Conservation (phyloP, 2,888 invertebrate species). For the Archips crataeganus region DNA sequence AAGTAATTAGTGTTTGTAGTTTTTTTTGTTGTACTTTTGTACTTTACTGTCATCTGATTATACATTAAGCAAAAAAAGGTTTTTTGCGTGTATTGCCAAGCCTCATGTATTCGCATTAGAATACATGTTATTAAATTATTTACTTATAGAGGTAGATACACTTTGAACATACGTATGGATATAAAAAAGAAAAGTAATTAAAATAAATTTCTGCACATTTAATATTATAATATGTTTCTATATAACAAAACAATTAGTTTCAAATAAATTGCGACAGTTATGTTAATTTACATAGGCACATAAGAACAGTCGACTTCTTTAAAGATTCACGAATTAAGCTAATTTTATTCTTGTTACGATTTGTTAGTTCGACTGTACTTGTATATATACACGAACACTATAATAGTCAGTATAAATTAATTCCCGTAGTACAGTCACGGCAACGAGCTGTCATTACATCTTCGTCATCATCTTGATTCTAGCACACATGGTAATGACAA, state of each 20-base stretch:
- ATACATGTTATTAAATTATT: too few species aligned
- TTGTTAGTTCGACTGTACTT: neutral
- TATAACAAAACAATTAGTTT: slow-evolving; percentile 36
- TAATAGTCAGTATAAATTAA: slow-evolving; percentile 51
- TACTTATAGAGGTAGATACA: too few species aligned
- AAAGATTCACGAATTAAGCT: slow-evolving; percentile 3
- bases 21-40: too few species aligned
- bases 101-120: too few species aligned
- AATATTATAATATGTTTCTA: slow-evolving; percentile 21
- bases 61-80: too few species aligned
- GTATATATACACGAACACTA: slow-evolving; percentile 35
- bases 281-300: slow-evolving; percentile 20
- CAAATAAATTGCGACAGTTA: slow-evolving; percentile 25
- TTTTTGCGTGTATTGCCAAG: too few species aligned
- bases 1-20: too few species aligned
- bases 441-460: slow-evolving; percentile 78
- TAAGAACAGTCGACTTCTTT: slow-evolving; percentile 12
- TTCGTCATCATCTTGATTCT: slow-evolving; percentile 25
- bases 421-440: slow-evolving; percentile 69
- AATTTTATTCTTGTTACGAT: neutral
- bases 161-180: neutral
- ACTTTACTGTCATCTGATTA: too few species aligned
- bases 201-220: slow-evolving; percentile 12
- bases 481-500: slow-evolving; percentile 66
- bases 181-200: neutral